Conservation (phyloP, 1,140 invertebrate genomes). For the Pogonomyrmex barbatus region DNA sequence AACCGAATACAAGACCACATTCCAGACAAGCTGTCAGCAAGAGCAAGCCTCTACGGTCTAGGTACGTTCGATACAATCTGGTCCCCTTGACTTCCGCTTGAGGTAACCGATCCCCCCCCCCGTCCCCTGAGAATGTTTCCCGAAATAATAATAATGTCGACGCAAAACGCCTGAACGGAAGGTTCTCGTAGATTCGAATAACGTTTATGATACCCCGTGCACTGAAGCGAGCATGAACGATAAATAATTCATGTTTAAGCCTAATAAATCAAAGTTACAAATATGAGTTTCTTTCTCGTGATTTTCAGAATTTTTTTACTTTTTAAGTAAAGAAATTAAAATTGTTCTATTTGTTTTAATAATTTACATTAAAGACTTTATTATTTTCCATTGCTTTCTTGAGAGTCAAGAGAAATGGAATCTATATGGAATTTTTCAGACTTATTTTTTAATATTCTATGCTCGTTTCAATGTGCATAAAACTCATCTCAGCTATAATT, state of each 20-base stretch:
- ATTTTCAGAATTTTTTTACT: not conserved
- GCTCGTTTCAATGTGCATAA: slow-evolving; percentile 18
- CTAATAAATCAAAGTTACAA: not conserved
- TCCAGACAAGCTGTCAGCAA: slow-evolving; percentile 81
- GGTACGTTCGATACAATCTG: slow-evolving; percentile 73
- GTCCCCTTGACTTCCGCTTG: slow-evolving; percentile 52
- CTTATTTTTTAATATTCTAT: slow-evolving; percentile 1
- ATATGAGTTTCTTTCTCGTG: not conserved
- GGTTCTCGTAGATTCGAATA: slow-evolving; percentile 2
- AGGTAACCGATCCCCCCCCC: slow-evolving; percentile 51
- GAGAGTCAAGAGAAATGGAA: not conserved
- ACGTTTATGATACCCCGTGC: not conserved
- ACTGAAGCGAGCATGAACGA: not conserved
- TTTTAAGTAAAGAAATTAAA: slow-evolving; percentile 12
- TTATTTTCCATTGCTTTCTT: not conserved
- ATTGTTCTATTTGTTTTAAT: not conserved
- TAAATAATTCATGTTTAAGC: not conserved
- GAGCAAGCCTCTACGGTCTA: slow-evolving; percentile 78
- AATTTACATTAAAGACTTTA: not conserved
- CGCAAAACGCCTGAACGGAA: not conserved
- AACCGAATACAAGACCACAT: slow-evolving; percentile 84
- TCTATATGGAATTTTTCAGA: not conserved
- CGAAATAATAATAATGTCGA: slow-evolving; percentile 39
- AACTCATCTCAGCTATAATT: slow-evolving; percentile 2
- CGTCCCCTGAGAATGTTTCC: slow-evolving; percentile 42